phyloP scores from a whole-genome alignment of 2,797 vertebrate genomes.

The Mus spretus region DNA sequence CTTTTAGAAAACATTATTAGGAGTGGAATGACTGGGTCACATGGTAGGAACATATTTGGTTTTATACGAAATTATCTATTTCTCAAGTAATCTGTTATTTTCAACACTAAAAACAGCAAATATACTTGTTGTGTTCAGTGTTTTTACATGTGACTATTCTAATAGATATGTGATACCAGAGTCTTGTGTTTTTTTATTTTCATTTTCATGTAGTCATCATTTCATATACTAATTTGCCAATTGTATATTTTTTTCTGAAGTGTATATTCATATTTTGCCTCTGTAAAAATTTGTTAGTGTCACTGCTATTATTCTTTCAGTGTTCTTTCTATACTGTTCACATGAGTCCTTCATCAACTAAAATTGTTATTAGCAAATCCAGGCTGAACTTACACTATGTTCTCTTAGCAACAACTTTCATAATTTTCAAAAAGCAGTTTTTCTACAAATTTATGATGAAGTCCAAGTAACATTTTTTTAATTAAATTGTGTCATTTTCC shows the following conservation, averaged over 20 bases:
- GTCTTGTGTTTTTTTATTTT: conserved; percentile 43
- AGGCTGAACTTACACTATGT: not conserved
- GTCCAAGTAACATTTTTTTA: not conserved
- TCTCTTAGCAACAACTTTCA: not conserved
- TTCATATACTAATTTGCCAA: conserved; percentile 2
- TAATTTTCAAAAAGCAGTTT: conserved; percentile 1
- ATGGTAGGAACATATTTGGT: not conserved
- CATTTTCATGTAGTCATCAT: conserved; percentile 24
- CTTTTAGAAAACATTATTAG: conserved; percentile 47
- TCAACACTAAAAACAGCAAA: not conserved
- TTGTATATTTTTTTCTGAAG: not conserved
- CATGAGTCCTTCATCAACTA: not conserved
- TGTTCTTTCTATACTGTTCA: not conserved
- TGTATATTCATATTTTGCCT: not conserved
- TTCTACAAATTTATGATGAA: not conserved
- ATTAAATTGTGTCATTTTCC: not conserved
- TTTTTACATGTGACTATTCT: conserved; percentile 36
- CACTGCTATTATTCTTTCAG: conserved; percentile 40
- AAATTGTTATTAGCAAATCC: not conserved
- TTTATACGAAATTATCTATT: conserved; percentile 20
- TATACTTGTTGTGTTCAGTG: not conserved
- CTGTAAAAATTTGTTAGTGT: not conserved
- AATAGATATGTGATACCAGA: not conserved
- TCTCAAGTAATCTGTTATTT: conserved; percentile 38
- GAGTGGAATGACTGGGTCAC: conserved; percentile 51